Conservation (phyloP, 1,140 invertebrate genomes). For the Olivierus martensii region DNA sequence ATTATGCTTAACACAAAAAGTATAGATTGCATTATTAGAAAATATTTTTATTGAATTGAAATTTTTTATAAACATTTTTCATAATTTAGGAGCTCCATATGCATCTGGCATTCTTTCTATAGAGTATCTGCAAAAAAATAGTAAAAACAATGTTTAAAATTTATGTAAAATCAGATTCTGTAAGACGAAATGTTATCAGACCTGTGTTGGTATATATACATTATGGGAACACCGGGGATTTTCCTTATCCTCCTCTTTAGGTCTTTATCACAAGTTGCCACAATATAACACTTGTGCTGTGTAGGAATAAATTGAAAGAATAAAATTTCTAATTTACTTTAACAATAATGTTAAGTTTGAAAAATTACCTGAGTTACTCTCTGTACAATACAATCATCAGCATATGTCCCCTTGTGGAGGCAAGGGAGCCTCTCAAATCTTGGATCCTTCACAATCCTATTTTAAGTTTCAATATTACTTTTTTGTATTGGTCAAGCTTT, state of each 20-base stretch:
- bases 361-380: conserved; percentile 70
- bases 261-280: conserved; percentile 98
- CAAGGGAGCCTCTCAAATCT: conserved; percentile 86
- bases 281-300: conserved; percentile 98
- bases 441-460: conserved; percentile 80
- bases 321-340: no score
- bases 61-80: no score
- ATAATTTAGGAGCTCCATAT: conserved; percentile 65
- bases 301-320: conserved; percentile 27
- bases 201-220: conserved; percentile 87
- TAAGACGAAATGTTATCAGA: no score
- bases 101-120: conserved; percentile 98
- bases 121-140: conserved; percentile 46
- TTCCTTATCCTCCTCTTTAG: conserved; percentile 91
- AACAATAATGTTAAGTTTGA: no score
- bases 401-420: conserved; percentile 96
- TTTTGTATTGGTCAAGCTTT: no score
- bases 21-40: no score
- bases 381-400: conserved; percentile 96
- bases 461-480: background rate
- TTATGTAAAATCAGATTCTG: background rate
- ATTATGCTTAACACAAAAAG: background rate
- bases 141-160: no score
- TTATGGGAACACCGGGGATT: conserved; percentile 97
- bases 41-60: no score